Evolutionary conservation across 2,888 invertebrate genomes (phyloP), one percentile per base, ranked within the genome.

Genomic region (Cabera pusaria): DNA sequence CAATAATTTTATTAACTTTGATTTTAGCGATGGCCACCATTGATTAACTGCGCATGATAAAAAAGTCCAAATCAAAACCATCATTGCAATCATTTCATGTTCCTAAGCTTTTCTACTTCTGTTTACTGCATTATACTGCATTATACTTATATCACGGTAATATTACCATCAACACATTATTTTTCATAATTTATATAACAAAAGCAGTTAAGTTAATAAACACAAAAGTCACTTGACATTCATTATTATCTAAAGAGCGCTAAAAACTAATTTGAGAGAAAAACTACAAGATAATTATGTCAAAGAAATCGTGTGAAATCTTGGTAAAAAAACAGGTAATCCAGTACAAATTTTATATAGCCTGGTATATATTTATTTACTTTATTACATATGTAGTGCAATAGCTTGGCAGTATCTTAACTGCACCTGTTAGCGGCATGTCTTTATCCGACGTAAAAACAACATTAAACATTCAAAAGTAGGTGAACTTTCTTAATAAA

Each of bases 291-390:
- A 36, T 45, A 31, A 49, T 34, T 43, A 44, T 44, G 49, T 33
- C 37, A 40, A 68, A 70, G 70, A 79, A 73, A 72, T 56, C 69
- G 64, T 68, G 76, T 59, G 81, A 81, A 82, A 79, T 68, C 56
- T 20, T 29, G 27, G 45, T 32, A 25, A 34, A 17, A 37, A 56
- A 53, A 45, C 39, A 59, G 44, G 50, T 52, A 56, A 59, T 47
- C 41, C 50, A 42, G 47, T 47, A 31, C 19, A 36, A 28, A 27
- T 35, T n/a, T n/a, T n/a, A n/a, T n/a, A n/a, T n/a, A n/a, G n/a
- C n/a, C n/a, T n/a, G n/a, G 23, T 25, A 33, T 16, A 20, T 17
- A 27, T 33, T 22, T 42, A 48, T 48, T 40, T 33, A 46, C 19
- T 19, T 44, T 36, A 52, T 57, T 61, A 63, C 43, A 38, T 53